Evolutionary conservation across 2,888 invertebrate genomes (phyloP).

Genomic region (Cosmorhoe ocellata): DNA sequence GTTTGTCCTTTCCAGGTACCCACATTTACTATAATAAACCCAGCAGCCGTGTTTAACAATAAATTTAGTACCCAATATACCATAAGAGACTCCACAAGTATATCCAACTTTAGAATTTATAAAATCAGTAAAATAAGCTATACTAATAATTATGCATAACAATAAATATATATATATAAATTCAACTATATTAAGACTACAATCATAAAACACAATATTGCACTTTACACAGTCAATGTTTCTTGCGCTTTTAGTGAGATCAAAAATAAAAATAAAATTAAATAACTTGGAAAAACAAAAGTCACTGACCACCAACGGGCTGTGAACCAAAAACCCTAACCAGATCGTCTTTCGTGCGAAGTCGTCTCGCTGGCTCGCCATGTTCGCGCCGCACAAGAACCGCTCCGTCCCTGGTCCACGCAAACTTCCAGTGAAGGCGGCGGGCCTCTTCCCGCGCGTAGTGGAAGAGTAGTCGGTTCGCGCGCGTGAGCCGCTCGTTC

Average conservation of each 20-base stretch:
- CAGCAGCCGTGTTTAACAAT: neutral
- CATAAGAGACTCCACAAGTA: no score
- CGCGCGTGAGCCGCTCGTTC: slow-evolving; percentile 7
- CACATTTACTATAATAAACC: neutral
- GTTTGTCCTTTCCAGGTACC: no score
- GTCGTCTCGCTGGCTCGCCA: slow-evolving; percentile 3
- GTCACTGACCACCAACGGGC: neutral
- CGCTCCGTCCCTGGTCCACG: slow-evolving; percentile 4
- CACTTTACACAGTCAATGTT: no score
- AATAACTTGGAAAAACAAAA: neutral
- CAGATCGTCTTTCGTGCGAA: neutral
- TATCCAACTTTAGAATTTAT: no score
- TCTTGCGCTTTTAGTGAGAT: no score
- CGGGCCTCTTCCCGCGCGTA: neutral
- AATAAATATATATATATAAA: no score
- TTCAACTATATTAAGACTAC: no score
- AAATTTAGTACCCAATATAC: no score
- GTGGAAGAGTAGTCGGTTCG: neutral
- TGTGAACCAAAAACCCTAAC: slow-evolving; percentile 1
- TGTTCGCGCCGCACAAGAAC: neutral
- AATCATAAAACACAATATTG: no score
- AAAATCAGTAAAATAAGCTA: no score
- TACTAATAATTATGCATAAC: no score
- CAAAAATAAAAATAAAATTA: no score
- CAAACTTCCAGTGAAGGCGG: slow-evolving; percentile 2